These are phyloP conservation scores for Sinella curviseta DNA, from an alignment of 1,140 invertebrate species.

Conservation along the genomic window DNA sequence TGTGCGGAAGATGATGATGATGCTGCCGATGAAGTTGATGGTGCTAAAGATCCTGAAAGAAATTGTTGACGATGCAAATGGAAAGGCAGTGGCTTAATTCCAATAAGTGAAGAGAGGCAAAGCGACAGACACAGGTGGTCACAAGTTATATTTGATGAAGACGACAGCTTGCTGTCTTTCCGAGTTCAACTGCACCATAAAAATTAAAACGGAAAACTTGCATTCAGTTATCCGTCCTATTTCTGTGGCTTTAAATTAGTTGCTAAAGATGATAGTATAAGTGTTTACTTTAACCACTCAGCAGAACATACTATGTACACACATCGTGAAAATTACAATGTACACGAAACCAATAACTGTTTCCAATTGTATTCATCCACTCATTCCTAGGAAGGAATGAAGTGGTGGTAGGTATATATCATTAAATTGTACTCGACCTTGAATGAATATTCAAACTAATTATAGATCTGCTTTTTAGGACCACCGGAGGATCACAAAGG, in stretches of 20 bases:
- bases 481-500: constrained; percentile 3
- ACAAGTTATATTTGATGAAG: constrained; percentile 36
- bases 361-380: no score
- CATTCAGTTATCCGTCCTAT: no score
- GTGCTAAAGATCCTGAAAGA: constrained; percentile 22
- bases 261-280: no score
- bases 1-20: neutral
- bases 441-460: neutral
- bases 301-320: no score
- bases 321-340: no score
- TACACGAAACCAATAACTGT: no score
- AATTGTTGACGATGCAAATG: constrained; percentile 20
- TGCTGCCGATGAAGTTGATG: neutral
- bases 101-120: constrained; percentile 37
- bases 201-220: neutral
- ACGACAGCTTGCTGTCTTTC: constrained; percentile 31
- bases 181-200: neutral
- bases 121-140: constrained; percentile 42
- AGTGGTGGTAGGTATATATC: no score
- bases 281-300: no score
- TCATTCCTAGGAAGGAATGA: no score
- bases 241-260: no score
- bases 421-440: no score
- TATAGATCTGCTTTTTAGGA: neutral
- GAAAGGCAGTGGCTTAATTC: constrained; percentile 9